Evolutionary conservation across 1,140 invertebrate genomes (phyloP).

Genomic region (Drosophila seguyi): DNA sequence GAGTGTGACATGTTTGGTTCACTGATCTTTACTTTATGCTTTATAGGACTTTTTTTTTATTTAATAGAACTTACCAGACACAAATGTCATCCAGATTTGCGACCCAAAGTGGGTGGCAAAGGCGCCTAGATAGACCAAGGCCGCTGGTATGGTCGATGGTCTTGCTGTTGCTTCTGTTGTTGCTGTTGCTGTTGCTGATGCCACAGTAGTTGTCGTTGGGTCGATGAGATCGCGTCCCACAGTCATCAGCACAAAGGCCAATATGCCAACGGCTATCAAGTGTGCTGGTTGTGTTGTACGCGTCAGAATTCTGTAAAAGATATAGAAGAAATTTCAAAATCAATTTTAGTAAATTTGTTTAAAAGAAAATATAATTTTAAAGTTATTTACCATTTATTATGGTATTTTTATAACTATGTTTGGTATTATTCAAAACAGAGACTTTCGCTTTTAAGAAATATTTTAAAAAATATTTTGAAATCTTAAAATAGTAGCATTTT

Average conservation of each 20-base stretch:
- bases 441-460: not conserved
- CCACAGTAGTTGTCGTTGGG: conserved; percentile 68
- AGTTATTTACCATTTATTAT: not conserved
- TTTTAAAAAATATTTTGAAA: too few species aligned
- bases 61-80: conserved; percentile 88
- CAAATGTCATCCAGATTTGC: conserved; percentile 95
- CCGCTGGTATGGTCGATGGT: conserved; percentile 71
- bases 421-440: not conserved
- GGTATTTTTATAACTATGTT: not conserved
- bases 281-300: conserved; percentile 91
- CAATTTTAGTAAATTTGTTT: too few species aligned
- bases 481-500: too few species aligned
- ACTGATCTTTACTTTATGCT: not conserved
- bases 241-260: conserved; percentile 88
- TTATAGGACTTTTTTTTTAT: not conserved
- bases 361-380: not conserved
- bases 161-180: conserved; percentile 20
- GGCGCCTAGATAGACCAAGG: conserved; percentile 89
- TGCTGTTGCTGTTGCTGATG: conserved; percentile 26
- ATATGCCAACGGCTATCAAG: conserved; percentile 88
- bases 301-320: conserved; percentile 88
- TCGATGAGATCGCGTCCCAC: conserved; percentile 86
- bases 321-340: not conserved
- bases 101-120: conserved; percentile 92
- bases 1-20: not conserved